Evolutionary conservation across 2,113 vertebrate species (phyloP), one percentile per base, ranked within the genome.

Genomic region (Falcunculus frontatus): DNA sequence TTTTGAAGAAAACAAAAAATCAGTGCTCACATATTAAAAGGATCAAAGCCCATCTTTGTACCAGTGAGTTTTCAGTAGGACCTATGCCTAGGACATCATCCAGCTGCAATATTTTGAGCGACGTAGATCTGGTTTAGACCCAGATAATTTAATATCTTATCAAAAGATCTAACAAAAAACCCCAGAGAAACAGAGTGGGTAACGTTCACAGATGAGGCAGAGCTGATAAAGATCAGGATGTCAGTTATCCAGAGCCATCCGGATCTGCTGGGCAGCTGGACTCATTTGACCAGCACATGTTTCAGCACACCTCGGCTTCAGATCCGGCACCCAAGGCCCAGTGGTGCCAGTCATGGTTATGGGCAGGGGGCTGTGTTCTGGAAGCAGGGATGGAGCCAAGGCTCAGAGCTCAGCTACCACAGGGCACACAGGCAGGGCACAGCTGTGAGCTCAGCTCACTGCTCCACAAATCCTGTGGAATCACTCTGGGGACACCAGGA

Each of bases 301-400:
- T 75, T 9, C 27, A 52, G 73, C 23, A 35, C 63, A 30, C 16
- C 55, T 49, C 15, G 1, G 74, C 78, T 75, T 26, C n/a, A 7
- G 19, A 55, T 33, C 33, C 11, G 5, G 53, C 42, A 27, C 22
- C 67, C 75, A 10, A 18, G 37, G 72, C 69, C 32, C 33, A 27
- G 35, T 0, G 6, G 26, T 7, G 13, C 15, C 9, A 13, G 30
- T 8, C 53, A 5, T 9, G 2, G 22, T 21, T 9, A 14, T 20
- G 39, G 25, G 68, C 33, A 49, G 18, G 10, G 13, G 6, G 9
- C 4, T 57, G 42, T 23, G 20, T 9, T 53, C 50, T 59, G 46
- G 14, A n/a, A 81, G 42, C 42, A 55, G 72, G 5, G 64, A 41
- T 62, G 72, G 37, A 81, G 56, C 47, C 46, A 39, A 39, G 85